These are phyloP conservation scores for Xylocampa areola DNA, from an alignment of 2,888 invertebrate species.

Conservation along the genomic window DNA sequence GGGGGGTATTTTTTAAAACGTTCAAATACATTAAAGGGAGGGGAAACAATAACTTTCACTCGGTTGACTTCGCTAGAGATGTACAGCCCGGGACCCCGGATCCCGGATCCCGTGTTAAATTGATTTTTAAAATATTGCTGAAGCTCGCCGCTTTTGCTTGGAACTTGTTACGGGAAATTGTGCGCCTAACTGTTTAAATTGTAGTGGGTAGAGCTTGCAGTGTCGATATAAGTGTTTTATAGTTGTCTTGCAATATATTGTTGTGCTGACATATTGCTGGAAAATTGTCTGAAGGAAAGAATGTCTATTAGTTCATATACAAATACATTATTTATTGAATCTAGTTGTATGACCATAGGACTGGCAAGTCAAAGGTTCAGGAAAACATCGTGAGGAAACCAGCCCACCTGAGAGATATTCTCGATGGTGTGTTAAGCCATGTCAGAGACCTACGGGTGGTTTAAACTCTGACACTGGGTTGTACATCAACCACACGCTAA, in stretches of 20 bases:
- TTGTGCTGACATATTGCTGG: too few species aligned
- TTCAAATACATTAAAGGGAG: slow-evolving; percentile 54
- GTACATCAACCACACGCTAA: too few species aligned
- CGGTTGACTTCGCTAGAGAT: slow-evolving; percentile 55
- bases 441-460: too few species aligned
- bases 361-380: too few species aligned
- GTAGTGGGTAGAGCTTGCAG: not conserved
- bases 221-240: slow-evolving; percentile 7
- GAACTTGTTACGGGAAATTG: slow-evolving; percentile 54
- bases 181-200: slow-evolving; percentile 27
- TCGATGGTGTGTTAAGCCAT: too few species aligned
- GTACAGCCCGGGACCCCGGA: slow-evolving; percentile 36
- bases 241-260: slow-evolving; percentile 3
- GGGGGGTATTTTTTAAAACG: slow-evolving; percentile 50
- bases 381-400: too few species aligned
- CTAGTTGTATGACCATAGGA: too few species aligned
- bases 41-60: slow-evolving; percentile 62
- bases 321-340: too few species aligned
- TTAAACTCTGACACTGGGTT: too few species aligned
- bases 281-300: too few species aligned
- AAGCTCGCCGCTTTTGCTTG: slow-evolving; percentile 42
- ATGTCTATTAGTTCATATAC: too few species aligned
- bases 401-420: too few species aligned
- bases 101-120: slow-evolving; percentile 50
- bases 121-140: slow-evolving; percentile 62